These are phyloP conservation scores for Helicoverpa zea DNA, from an alignment of 1,140 invertebrate genomes.

Conservation along the genomic window DNA sequence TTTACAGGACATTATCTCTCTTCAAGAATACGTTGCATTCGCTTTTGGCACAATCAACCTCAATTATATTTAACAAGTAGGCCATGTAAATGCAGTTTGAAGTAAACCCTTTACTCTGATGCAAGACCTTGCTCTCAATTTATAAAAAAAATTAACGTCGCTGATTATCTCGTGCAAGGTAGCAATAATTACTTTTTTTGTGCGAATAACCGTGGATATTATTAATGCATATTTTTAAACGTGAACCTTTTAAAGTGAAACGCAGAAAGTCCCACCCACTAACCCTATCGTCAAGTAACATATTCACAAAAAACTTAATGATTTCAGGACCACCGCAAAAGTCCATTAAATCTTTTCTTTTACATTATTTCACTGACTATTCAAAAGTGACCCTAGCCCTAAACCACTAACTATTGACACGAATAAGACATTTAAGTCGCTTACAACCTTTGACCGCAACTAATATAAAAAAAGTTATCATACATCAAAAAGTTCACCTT, in stretches of 20 bases:
- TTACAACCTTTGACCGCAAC: not conserved
- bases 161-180: constrained; percentile 1
- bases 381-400: too few relatives aligned
- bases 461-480: not conserved
- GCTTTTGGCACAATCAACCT: not conserved
- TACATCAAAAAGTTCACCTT: not conserved
- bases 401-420: too few relatives aligned
- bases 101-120: not conserved
- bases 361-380: too few relatives aligned
- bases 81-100: constrained; percentile 13
- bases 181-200: constrained; percentile 1
- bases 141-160: not conserved
- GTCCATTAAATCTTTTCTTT: too few relatives aligned
- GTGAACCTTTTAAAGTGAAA: not conserved
- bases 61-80: not conserved
- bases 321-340: too few relatives aligned
- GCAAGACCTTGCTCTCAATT: constrained; percentile 2
- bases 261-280: too few relatives aligned
- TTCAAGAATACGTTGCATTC: not conserved
- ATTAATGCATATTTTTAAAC: not conserved
- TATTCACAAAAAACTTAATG: too few relatives aligned
- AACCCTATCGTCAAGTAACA: too few relatives aligned
- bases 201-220: not conserved
- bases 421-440: not conserved
- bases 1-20: not conserved